phyloP scores from a whole-genome alignment of 2,113 vertebrate species.

The Odontophorus gujanensis region DNA sequence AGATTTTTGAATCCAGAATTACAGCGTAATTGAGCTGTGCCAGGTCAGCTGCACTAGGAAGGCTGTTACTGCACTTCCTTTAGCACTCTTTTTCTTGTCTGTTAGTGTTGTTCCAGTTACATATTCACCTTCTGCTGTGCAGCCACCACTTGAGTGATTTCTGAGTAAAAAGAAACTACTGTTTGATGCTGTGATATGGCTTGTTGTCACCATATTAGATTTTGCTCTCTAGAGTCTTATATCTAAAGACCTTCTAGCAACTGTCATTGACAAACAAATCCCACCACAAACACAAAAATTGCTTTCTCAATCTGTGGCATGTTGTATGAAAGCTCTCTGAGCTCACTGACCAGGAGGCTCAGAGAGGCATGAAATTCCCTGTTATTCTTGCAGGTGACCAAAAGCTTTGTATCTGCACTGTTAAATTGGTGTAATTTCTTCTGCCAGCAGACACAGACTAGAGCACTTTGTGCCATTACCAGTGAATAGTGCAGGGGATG shows the following conservation, averaged over 20 bases:
- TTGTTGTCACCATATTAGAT: background rate
- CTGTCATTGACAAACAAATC: background rate
- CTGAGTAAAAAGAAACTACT: background rate
- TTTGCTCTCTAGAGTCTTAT: background rate
- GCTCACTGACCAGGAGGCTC: background rate
- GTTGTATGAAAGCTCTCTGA: background rate
- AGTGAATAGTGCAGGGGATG: background rate
- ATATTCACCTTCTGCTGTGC: background rate
- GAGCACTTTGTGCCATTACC: background rate
- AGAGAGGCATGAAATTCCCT: background rate
- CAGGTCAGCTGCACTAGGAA: background rate
- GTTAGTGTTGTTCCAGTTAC: background rate
- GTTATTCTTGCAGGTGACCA: background rate
- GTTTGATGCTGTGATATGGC: background rate
- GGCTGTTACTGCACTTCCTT: background rate
- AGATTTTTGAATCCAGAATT: background rate
- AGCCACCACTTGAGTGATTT: background rate
- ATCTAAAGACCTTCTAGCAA: background rate
- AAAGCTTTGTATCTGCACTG: background rate
- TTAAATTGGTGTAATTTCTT: background rate
- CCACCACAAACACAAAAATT: background rate
- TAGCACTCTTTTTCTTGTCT: background rate
- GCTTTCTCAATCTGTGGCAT: background rate
- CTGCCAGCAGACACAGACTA: background rate
- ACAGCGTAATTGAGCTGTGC: background rate